Percentiles rank a stretch among this genome's conserved stretches.
Conservation (phyloP, 37 sponge, comb jelly and placozoan genomes). For the Chondrosia reniformis region DNA sequence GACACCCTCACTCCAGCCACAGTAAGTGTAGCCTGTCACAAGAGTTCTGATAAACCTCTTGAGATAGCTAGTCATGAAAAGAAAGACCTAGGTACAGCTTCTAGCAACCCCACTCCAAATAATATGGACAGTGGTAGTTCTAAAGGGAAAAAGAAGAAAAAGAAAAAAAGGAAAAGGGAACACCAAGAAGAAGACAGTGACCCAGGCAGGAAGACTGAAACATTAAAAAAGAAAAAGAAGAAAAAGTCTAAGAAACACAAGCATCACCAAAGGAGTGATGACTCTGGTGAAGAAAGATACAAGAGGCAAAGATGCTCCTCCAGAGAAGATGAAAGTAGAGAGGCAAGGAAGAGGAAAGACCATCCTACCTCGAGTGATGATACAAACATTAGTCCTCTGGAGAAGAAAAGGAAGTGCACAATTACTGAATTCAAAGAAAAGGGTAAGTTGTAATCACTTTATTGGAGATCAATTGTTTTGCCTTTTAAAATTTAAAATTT, state of each 20-base stretch:
- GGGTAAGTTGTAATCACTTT: neutral
- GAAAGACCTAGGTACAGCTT: no score
- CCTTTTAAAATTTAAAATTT: neutral
- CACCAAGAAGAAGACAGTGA: neutral
- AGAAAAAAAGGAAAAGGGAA: slow-evolving; percentile 25
- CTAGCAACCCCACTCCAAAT: neutral
- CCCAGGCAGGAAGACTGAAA: neutral
- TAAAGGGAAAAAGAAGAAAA: slow-evolving; percentile 7
- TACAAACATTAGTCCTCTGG: no score
- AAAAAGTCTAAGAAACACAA: slow-evolving; percentile 29
- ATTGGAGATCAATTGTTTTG: neutral
- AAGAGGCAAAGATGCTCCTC: neutral
- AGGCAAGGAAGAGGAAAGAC: no score
- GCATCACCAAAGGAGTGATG: neutral
- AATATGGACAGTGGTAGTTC: neutral
- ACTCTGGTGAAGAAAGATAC: slow-evolving; percentile 14
- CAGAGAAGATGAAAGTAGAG: no score
- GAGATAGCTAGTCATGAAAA: no score
- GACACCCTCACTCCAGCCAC: slow-evolving; percentile 3
- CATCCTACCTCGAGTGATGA: no score
- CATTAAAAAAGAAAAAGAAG: slow-evolving; percentile 11
- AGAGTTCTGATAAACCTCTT: no score
- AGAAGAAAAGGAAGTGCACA: slow-evolving; percentile 6
- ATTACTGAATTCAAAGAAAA: neutral
- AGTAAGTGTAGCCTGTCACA: slow-evolving; percentile 1